These are phyloP conservation scores for Clanis bilineata DNA, from an alignment of 2,888 invertebrate species.

Conservation along the genomic window DNA sequence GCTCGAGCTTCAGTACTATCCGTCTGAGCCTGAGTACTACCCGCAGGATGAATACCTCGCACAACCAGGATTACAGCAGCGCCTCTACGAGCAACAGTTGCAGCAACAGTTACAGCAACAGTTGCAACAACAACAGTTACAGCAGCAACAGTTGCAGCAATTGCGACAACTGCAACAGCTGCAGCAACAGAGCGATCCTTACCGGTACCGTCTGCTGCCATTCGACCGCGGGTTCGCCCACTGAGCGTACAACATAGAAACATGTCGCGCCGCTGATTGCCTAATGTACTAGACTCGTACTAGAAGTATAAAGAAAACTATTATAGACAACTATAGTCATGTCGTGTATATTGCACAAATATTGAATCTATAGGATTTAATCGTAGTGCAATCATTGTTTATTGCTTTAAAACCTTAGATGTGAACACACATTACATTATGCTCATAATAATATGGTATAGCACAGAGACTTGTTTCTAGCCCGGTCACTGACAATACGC, in stretches of 20 bases:
- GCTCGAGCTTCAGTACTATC: slow-evolving; percentile 17
- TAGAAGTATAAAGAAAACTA: not conserved
- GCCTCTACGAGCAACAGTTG: slow-evolving; percentile 30
- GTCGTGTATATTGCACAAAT: too few species aligned
- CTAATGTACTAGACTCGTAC: not conserved
- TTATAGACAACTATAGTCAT: too few species aligned
- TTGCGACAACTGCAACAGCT: slow-evolving; percentile 28
- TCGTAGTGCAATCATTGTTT: too few species aligned
- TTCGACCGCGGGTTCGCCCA: not conserved
- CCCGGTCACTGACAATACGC: too few species aligned
- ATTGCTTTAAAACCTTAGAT: too few species aligned
- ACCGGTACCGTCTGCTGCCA: not conserved
- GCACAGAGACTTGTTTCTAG: too few species aligned
- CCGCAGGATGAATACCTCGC: slow-evolving; percentile 20
- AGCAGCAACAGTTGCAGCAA: slow-evolving; percentile 26
- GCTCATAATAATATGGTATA: too few species aligned
- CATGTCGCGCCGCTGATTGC: not conserved
- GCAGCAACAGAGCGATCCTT: slow-evolving; percentile 25
- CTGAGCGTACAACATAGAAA: too few species aligned
- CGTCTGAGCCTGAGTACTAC: slow-evolving; percentile 15
- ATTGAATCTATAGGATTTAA: too few species aligned
- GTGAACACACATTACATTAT: too few species aligned
- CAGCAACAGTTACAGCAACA: slow-evolving; percentile 38
- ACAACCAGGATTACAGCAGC: slow-evolving; percentile 17
- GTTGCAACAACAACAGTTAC: slow-evolving; percentile 29